Base-by-base conservation (phyloP, 2,888 invertebrate species). In the Sympetrum striolatum region DNA sequence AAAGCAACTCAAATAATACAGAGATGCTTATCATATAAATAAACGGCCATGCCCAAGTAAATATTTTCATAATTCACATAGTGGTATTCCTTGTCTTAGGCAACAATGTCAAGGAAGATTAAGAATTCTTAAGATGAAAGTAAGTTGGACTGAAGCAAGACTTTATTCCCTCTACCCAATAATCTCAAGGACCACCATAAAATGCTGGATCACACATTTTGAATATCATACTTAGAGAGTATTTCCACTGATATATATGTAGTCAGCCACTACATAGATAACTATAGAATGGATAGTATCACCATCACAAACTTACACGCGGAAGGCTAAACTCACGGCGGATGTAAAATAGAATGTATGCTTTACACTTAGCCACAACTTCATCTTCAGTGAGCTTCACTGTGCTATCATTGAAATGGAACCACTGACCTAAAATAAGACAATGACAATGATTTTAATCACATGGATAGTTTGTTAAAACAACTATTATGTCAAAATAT, bases 291-390 rank as follows among this genome's bases (percentile, higher is more conserved):
- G 60, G 31, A 60, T 35, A 86, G 86, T 86, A 86, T 86, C 86
- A 86, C 86, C 86, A 60, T 86, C 86, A 86, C 86, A 86, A 86
- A 86, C 60, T 86, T 60, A 86, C 60, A 90, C 80, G 86, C 91
- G 94, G 94, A 80, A 94, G 93, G 0, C 94, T 92, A 80, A 95
- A 94, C 92, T 97, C 96, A 91, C 96, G 95, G 31, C 97, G 95
- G 92, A 97, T 96, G 94, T 97, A 98, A 95, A 98, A 97, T 92
- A 98, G 95, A 92, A 98, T 97, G 95, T 98, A 98, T 25, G 97
- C 97, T 94, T 97, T 97, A 94, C 97, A 97, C 92, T 96, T 95
- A 31, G 96, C 96, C 90, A 98, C 97, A 0, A 96, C 95, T 80
- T 95, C 95, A 35, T 95, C 95, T 92, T 96, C 96, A 81, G 96